Base-by-base conservation (phyloP, 2,113 vertebrate species). In the Bubo bubo region DNA sequence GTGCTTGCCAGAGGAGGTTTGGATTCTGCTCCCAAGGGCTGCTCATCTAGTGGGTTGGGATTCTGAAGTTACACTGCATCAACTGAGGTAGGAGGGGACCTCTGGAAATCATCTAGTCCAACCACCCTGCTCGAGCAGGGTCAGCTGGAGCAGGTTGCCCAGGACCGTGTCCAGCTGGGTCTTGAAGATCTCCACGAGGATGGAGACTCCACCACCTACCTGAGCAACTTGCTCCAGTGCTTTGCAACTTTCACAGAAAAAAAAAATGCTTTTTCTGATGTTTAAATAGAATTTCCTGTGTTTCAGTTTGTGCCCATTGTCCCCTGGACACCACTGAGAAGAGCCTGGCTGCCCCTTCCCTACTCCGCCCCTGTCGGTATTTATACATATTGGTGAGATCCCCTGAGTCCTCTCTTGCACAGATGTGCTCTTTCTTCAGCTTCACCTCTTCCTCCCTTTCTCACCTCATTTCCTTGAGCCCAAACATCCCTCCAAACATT, bases 391-490 rank as follows among this genome's bases (percentile, higher is more conserved):
- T 26, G 79, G 66, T 68, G 66, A 94, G 90, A 79, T 93, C 64
- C 70, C 74, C 19, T 0, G 30, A 91, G 85, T 41, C 43, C 8
- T 89, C 60, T 39, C 43, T 64, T 66, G 64, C 60, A 88, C 89
- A 76, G 81, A 91, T 88, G 81, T 88, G 79, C 55, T 92, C 70
- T 92, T 91, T 95, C 28, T 9, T 95, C 53, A 93, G 80, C 84
- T 93, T 96, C 59, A 94, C 35, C 62, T 95, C 91, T 97, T 95
- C 96, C 92, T 95, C 93, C 89, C 66, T 91, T 94, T 92, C 89
- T 89, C 95, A 91, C 86, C 89, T 96, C 93, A n/a, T 52, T 94
- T 97, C 94, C 95, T 94, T 52, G 55, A 96, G 74, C 71, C 77
- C 91, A 91, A 95, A 96, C 90, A 87, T 94, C 91, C 89, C 93